These are phyloP conservation scores for Rhabdomys pumilio DNA, from an alignment of 2,797 vertebrate species.

Conservation along the genomic window DNA sequence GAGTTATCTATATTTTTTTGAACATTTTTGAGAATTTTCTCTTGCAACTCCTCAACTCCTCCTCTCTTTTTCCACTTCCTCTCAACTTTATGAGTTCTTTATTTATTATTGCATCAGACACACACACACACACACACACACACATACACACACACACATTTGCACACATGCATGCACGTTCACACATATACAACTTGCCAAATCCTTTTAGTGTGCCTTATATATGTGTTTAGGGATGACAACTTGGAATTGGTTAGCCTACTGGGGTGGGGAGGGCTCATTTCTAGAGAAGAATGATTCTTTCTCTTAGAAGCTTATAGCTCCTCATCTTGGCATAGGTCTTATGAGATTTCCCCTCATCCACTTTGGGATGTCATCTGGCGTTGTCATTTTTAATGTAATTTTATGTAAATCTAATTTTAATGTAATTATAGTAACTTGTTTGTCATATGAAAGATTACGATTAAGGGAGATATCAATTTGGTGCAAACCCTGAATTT, in stretches of 20 bases:
- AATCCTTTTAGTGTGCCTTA: not conserved
- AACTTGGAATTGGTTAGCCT: not conserved
- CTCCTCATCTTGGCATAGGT: not conserved
- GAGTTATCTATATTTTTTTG: not conserved
- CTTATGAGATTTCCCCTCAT: not conserved
- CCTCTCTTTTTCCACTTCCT: not conserved
- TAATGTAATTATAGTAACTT: not conserved
- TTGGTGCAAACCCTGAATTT: not conserved
- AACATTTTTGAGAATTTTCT: not conserved
- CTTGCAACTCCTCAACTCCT: not conserved
- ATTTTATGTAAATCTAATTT: not conserved
- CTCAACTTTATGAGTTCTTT: not conserved
- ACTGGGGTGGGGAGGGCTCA: fast-evolving
- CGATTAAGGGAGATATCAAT: not conserved
- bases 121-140: too few species aligned
- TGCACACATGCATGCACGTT: not conserved
- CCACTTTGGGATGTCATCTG: not conserved
- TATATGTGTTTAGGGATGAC: not conserved
- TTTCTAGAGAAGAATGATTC: not conserved
- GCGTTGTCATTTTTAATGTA: not conserved
- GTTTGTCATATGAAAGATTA: not conserved
- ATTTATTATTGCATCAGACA: not conserved
- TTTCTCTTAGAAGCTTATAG: not conserved
- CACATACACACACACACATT: too few species aligned
- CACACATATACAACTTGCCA: not conserved